Conservation (phyloP, 2,888 invertebrate genomes). For the Hydriomena furcata region DNA sequence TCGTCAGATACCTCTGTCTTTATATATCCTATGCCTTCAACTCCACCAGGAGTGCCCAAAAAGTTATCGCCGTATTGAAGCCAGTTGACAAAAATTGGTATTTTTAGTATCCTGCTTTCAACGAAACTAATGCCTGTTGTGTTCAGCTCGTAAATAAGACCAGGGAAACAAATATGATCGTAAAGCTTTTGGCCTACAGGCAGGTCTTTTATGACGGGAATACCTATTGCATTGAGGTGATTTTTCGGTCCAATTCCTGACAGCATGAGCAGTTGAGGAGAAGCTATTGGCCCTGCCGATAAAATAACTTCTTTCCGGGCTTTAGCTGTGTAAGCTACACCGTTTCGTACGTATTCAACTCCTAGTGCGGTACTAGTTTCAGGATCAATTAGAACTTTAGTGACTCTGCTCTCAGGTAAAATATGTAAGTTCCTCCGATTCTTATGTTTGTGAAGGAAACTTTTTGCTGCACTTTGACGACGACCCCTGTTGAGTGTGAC, state of each 20-base stretch:
- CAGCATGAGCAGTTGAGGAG: constrained; percentile 95
- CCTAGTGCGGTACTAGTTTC: constrained; percentile 86
- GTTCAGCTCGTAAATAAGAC: constrained; percentile 69
- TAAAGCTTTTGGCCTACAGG: constrained; percentile 87
- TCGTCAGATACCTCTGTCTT: constrained; percentile 84
- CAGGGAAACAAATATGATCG: constrained; percentile 84
- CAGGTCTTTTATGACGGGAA: constrained; percentile 85
- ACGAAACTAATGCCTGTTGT: constrained; percentile 59
- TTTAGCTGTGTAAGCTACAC: constrained; percentile 67
- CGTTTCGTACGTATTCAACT: constrained; percentile 85
- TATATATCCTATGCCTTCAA: constrained; percentile 86
- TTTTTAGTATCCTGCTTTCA: constrained; percentile 48
- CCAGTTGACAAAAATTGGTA: constrained; percentile 54
- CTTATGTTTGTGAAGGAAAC: constrained; percentile 85
- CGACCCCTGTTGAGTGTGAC: constrained; percentile 83
- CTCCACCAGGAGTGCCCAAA: constrained; percentile 84
- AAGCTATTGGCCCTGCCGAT: constrained; percentile 93
- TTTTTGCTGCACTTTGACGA: constrained; percentile 86
- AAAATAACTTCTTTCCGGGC: constrained; percentile 92
- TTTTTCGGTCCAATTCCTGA: constrained; percentile 87
- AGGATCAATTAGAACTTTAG: constrained; percentile 86
- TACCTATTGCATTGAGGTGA: constrained; percentile 77
- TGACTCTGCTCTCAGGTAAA: constrained; percentile 85
- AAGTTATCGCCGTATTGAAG: constrained; percentile 68
- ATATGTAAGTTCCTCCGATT: constrained; percentile 87